Percentiles rank a stretch among this genome's conserved stretches.
Conservation (phyloP, 2,797 vertebrate genomes). For the Mastacembelus armatus region DNA sequence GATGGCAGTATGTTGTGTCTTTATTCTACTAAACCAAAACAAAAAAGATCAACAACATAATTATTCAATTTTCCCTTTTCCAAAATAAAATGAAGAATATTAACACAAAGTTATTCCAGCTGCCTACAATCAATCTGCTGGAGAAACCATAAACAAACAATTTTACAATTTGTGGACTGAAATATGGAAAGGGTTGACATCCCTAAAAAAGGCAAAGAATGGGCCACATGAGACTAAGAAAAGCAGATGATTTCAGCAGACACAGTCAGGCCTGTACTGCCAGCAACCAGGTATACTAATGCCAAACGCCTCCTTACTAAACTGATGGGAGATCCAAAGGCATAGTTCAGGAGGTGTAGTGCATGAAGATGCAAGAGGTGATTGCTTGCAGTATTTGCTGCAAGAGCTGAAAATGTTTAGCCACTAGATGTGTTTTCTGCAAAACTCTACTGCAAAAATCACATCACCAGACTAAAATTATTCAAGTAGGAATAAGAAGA, state of each 20-base stretch:
- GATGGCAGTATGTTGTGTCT: neutral
- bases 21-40: neutral
- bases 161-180: constrained; percentile 6
- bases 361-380: neutral
- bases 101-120: neutral
- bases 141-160: constrained; percentile 22
- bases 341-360: neutral
- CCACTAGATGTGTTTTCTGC: neutral
- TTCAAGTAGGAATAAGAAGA: neutral
- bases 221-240: constrained; percentile 18
- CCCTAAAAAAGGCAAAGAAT: constrained; percentile 29
- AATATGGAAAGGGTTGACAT: constrained; percentile 19
- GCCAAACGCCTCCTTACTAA: neutral
- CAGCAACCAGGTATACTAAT: neutral
- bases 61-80: neutral
- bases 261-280: neutral
- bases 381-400: neutral
- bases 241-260: constrained; percentile 34
- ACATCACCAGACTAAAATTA: neutral
- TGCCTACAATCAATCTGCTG: neutral
- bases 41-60: neutral
- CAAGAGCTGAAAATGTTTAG: neutral
- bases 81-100: neutral
- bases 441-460: neutral
- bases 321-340: neutral